Base-by-base conservation (phyloP, 1,140 invertebrate genomes). In the Orchesella cincta region DNA sequence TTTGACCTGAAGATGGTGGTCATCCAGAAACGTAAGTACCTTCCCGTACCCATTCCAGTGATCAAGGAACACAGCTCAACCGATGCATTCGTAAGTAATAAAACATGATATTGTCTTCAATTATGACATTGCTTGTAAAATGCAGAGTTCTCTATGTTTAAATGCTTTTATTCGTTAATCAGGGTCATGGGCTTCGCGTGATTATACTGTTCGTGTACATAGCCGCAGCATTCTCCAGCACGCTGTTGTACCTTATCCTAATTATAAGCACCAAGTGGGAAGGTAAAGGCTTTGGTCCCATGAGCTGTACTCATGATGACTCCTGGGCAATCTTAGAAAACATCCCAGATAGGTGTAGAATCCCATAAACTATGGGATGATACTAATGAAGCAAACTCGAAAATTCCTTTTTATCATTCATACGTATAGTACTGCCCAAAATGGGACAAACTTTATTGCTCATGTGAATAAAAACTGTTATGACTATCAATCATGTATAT, bases 231-330 rank as follows among this genome's bases (percentile, higher is more conserved):
- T 31, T 67, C 8, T 31, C n/a, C 62, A 31, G 28, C 62, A 31
- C 62, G 2, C 14, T 29, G 23, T 31, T 33, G 62, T 67, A 67
- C 29, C n/a, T 67, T 3, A 33, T 67, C 29, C 12, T 31, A 29
- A 29, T 33, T 8, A 33, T 57, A 23, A 57, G 23, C 62, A 31
- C 23, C 14, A 29, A 33, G 2, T 8, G 31, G 12, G 14, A 67
- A 16, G 26, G 12, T 16, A 8, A 18, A 31, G 62, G 62, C 12
- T 12, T 33, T 2, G 62, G 62, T 1, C 62, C 62, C 23, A 67
- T 67, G 62, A 14, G 26, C 12, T 67, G 62, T n/a, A 67, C 62
- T 5, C 62, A 67, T n/a, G n/a, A n/a, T n/a, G n/a, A n/a, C n/a
- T n/a, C n/a, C n/a, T n/a, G n/a, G n/a, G n/a, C n/a, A n/a, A n/a